These are phyloP conservation scores for Pantala flavescens DNA, from an alignment of 1,140 invertebrate species.

Conservation along the genomic window DNA sequence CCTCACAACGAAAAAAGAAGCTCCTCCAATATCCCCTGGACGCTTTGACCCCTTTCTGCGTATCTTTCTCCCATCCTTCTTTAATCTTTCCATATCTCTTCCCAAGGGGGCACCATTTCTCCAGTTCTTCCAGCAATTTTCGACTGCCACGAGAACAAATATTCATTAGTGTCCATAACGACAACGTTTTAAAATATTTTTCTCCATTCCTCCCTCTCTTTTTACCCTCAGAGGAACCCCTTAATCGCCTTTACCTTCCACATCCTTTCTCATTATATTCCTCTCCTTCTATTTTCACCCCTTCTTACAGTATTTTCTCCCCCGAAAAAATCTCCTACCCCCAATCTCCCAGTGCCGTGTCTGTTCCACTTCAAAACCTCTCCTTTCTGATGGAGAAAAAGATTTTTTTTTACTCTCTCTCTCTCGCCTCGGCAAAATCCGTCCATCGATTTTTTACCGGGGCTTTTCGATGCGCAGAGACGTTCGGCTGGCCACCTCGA, in stretches of 20 bases:
- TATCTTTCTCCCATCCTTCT: neutral
- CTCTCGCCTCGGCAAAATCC: no score
- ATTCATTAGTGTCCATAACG: constrained; percentile 1
- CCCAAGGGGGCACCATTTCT: neutral
- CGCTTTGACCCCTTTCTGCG: no score
- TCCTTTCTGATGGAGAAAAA: no score
- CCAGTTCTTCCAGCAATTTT: neutral
- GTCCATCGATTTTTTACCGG: no score
- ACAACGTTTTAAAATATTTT: constrained; percentile 1
- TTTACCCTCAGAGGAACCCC: neutral
- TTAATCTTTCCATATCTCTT: neutral
- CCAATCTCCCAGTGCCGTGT: no score
- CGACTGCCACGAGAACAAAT: neutral
- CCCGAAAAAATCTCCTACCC: no score
- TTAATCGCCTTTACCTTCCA: neutral
- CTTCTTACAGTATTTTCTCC: neutral
- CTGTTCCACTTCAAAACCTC: no score
- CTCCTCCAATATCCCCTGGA: no score
- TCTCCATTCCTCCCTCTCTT: neutral
- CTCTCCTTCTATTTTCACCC: neutral
- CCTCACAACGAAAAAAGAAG: no score
- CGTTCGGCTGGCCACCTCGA: no score
- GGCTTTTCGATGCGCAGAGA: no score
- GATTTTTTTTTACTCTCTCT: no score
- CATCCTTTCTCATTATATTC: neutral